phyloP scores from a whole-genome alignment of 1,140 invertebrate species.

The Nomia melanderi region DNA sequence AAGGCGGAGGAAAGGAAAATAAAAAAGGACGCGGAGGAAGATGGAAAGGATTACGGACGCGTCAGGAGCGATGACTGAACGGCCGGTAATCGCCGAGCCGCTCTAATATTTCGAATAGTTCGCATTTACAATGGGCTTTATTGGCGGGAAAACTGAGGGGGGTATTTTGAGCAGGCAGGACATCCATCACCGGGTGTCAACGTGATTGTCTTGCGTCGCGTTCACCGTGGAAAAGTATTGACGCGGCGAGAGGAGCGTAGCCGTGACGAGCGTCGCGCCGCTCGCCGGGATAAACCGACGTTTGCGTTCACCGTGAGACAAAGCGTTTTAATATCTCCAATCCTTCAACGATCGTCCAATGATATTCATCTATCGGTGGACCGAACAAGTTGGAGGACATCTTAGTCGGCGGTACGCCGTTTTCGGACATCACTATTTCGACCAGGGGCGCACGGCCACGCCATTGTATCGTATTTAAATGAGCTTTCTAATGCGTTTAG shows the following conservation, averaged over 20 bases:
- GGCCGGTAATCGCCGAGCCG: conserved; percentile 77
- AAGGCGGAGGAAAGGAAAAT: no score
- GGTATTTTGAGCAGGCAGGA: conserved; percentile 74
- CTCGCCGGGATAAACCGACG: conserved; percentile 3
- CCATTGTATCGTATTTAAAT: conserved; percentile 77
- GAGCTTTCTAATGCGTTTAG: conserved; percentile 76
- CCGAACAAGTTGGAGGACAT: no score
- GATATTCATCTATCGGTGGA: background rate
- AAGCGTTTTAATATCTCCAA: background rate
- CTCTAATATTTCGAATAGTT: conserved; percentile 82
- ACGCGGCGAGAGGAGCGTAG: conserved; percentile 22
- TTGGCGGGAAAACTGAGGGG: conserved; percentile 78
- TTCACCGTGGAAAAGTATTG: conserved; percentile 76
- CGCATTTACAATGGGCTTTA: conserved; percentile 81
- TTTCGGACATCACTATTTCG: conserved; percentile 62
- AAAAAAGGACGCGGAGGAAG: conserved; percentile 61
- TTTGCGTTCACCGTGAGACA: background rate
- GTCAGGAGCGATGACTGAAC: conserved; percentile 81
- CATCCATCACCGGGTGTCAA: conserved; percentile 81
- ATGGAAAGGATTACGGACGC: conserved; percentile 80
- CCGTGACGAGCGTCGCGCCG: background rate
- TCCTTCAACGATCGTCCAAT: background rate
- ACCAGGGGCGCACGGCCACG: conserved; percentile 43
- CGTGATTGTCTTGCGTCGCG: conserved; percentile 80
- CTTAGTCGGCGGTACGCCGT: background rate